Conservation (phyloP, 2,797 vertebrate genomes). For the Echeneis naucrates region DNA sequence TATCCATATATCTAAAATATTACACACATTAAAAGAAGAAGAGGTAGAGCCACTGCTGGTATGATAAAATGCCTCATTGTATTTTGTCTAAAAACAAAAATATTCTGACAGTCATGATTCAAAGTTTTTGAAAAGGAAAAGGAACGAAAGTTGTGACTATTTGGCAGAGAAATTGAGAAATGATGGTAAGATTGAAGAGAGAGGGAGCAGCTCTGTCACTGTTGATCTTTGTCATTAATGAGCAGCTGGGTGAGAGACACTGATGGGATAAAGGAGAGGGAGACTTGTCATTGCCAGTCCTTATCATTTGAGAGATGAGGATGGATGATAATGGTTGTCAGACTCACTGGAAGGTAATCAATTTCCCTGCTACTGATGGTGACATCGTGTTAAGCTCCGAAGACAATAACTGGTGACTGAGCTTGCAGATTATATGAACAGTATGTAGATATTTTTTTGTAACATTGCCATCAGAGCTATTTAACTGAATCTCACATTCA, state of each 20-base stretch:
- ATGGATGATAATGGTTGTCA: slow-evolving; percentile 31
- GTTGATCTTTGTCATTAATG: slow-evolving; percentile 29
- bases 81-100: not conserved
- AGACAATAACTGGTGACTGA: slow-evolving; percentile 20
- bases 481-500: slow-evolving; percentile 6
- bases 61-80: not conserved
- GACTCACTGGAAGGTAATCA: slow-evolving; percentile 31
- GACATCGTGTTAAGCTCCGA: slow-evolving; percentile 19
- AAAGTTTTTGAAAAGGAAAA: not conserved
- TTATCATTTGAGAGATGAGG: slow-evolving; percentile 28
- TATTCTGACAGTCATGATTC: not conserved
- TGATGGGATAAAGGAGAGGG: slow-evolving; percentile 4
- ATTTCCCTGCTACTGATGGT: slow-evolving; percentile 8
- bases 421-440: slow-evolving; percentile 10
- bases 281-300: slow-evolving; percentile 30
- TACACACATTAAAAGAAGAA: not conserved
- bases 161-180: not conserved
- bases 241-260: slow-evolving; percentile 17
- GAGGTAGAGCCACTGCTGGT: not conserved
- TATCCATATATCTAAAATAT: not conserved
- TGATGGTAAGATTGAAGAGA: not conserved
- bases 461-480: slow-evolving; percentile 28
- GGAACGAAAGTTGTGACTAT: not conserved
- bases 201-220: slow-evolving; percentile 19
- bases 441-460: slow-evolving; percentile 19